Percentiles rank a stretch among this genome's conserved stretches.
Conservation (phyloP, 2,797 vertebrate species). For the Sylvia borin region DNA sequence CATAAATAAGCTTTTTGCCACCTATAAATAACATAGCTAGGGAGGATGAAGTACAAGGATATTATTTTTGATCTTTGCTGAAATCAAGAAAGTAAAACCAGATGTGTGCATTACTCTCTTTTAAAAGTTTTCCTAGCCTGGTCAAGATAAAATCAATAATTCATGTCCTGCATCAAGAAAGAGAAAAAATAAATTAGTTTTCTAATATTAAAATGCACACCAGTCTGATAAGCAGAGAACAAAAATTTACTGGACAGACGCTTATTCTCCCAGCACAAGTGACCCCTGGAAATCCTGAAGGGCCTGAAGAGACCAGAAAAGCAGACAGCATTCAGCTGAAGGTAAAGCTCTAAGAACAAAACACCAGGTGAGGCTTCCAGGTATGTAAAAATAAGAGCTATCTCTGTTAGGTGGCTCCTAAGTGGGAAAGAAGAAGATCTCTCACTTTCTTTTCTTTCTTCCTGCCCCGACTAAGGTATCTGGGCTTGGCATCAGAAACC, state of each 20-base stretch:
- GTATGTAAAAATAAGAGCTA: not conserved
- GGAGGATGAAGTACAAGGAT: not conserved
- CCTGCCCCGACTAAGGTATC: not conserved
- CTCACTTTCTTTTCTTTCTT: not conserved
- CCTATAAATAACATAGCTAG: not conserved
- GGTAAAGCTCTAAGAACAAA: not conserved
- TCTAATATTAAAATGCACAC: conserved; percentile 1
- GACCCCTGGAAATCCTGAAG: not conserved
- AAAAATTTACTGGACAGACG: not conserved
- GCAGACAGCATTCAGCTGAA: not conserved
- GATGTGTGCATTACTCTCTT: not conserved
- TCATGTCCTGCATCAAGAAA: not conserved
- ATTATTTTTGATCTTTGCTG: conserved; percentile 13
- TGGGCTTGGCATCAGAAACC: not conserved
- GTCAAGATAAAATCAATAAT: conserved; percentile 39
- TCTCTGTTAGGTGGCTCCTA: not conserved
- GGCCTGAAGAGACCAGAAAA: not conserved
- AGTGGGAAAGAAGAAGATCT: not conserved
- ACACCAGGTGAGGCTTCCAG: not conserved
- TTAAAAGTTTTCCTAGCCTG: not conserved
- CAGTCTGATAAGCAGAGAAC: not conserved
- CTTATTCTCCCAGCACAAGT: not conserved
- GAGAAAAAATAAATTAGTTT: not conserved
- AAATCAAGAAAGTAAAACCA: conserved; percentile 32
- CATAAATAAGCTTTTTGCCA: not conserved